Evolutionary conservation across 2,797 vertebrate species (phyloP).

Genomic region (Ambastaia sidthimunki): DNA sequence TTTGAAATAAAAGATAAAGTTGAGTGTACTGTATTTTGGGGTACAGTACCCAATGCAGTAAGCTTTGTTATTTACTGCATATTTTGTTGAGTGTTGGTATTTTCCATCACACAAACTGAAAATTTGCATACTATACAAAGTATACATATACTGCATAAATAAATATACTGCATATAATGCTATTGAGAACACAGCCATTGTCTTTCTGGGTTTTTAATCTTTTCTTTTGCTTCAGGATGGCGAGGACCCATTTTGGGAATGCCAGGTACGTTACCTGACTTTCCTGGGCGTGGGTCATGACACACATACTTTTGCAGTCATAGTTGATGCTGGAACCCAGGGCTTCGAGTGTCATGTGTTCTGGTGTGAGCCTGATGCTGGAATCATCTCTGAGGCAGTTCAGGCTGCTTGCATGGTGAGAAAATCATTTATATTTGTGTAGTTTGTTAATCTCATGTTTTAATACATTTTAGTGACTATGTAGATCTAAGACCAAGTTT

Average conservation of each 20-base stretch:
- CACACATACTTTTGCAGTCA: conserved; percentile 90
- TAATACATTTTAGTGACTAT: neutral
- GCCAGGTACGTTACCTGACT: conserved; percentile 90
- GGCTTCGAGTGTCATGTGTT: conserved; percentile 92
- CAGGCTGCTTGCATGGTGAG: conserved; percentile 96
- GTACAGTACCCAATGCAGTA: too few species aligned
- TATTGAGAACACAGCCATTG: neutral
- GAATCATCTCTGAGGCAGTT: conserved; percentile 88
- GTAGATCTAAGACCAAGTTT: neutral
- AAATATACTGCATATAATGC: neutral
- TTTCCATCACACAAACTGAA: too few species aligned
- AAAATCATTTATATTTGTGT: neutral
- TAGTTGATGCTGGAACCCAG: conserved; percentile 85
- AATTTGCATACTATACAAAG: neutral
- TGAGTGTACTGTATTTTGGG: too few species aligned
- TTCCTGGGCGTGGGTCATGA: conserved; percentile 93
- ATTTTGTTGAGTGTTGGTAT: too few species aligned
- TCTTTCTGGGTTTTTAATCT: neutral
- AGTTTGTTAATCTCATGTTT: neutral
- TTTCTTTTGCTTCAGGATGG: conserved; percentile 67
- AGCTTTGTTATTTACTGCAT: too few species aligned
- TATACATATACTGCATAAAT: neutral
- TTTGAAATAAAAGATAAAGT: too few species aligned
- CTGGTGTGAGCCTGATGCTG: conserved; percentile 94
- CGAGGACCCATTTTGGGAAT: conserved; percentile 86